Percentiles rank a stretch among this genome's conserved stretches.
phyloP scores from a whole-genome alignment of 2,113 vertebrate genomes.

The Steatornis caripensis region DNA sequence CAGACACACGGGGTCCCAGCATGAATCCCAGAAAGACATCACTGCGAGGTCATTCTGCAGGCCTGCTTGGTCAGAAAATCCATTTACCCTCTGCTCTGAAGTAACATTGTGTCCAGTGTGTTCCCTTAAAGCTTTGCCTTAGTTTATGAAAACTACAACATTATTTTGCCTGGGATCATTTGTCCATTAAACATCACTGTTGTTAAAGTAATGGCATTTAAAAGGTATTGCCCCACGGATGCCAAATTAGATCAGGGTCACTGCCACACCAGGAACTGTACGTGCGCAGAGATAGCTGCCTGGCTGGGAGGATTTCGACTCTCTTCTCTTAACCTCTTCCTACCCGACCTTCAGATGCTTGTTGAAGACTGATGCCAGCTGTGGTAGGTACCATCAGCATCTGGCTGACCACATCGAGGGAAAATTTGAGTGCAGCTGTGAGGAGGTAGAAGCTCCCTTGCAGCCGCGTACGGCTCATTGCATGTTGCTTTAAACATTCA shows the following conservation, averaged over 20 bases:
- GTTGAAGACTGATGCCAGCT: not conserved
- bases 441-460: not conserved
- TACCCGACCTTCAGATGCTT: not conserved
- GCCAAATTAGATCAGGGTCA: not conserved
- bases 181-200: not conserved
- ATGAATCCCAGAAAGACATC: not conserved
- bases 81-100: not conserved
- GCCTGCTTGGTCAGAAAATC: not conserved
- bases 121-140: not conserved
- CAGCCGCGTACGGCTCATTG: fast-evolving
- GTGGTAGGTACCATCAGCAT: not conserved
- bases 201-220: not conserved
- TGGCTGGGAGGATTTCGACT: not conserved
- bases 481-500: not conserved
- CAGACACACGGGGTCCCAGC: not conserved
- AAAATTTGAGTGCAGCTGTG: fast-evolving
- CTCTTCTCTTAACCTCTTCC: not conserved
- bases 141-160: not conserved
- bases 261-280: not conserved
- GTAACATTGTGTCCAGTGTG: not conserved
- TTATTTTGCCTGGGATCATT: not conserved
- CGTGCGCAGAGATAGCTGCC: fast-evolving
- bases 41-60: not conserved
- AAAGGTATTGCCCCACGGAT: not conserved
- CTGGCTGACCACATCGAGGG: not conserved